Percentiles rank a stretch among this genome's conserved stretches.
Evolutionary conservation across 35 echinoderm and acorn worm species (phyloP).

Genomic region (Diadema setosum): DNA sequence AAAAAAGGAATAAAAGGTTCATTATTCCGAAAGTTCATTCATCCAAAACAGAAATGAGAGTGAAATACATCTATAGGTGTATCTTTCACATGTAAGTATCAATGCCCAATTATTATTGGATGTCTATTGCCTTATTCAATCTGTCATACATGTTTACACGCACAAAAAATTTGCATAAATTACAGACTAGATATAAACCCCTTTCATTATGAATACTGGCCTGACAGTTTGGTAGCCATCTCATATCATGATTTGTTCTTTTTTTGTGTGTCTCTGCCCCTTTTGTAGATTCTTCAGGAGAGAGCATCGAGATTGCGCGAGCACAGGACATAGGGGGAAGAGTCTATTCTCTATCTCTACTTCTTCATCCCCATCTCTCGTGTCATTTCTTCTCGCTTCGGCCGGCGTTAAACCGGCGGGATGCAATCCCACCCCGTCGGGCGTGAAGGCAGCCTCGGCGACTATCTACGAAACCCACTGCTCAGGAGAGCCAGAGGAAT

Average conservation of each 20-base stretch:
- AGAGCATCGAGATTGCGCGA: slow-evolving; percentile 54
- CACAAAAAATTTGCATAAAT: not conserved
- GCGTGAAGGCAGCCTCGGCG: too few relatives aligned
- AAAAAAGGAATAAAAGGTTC: too few relatives aligned
- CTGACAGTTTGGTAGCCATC: too few relatives aligned
- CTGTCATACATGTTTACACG: not conserved
- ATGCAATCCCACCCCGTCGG: too few relatives aligned
- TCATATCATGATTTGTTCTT: too few relatives aligned
- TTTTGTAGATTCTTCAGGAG: slow-evolving; percentile 61
- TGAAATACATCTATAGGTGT: too few relatives aligned
- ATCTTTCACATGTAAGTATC: too few relatives aligned
- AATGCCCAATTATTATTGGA: not conserved
- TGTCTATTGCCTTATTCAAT: not conserved
- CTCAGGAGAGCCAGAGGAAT: too few relatives aligned
- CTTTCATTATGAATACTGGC: not conserved
- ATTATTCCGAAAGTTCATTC: too few relatives aligned
- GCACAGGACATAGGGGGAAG: slow-evolving; percentile 58
- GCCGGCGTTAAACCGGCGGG: not conserved
- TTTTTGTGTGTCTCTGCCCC: not conserved
- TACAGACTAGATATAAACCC: not conserved
- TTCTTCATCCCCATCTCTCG: slow-evolving; percentile 4
- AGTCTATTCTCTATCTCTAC: not conserved
- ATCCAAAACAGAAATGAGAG: too few relatives aligned
- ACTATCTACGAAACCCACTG: too few relatives aligned
- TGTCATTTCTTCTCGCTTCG: not conserved